These are phyloP conservation scores for Zele albiditarsus DNA, from an alignment of 2,888 invertebrate species.

Conservation along the genomic window DNA sequence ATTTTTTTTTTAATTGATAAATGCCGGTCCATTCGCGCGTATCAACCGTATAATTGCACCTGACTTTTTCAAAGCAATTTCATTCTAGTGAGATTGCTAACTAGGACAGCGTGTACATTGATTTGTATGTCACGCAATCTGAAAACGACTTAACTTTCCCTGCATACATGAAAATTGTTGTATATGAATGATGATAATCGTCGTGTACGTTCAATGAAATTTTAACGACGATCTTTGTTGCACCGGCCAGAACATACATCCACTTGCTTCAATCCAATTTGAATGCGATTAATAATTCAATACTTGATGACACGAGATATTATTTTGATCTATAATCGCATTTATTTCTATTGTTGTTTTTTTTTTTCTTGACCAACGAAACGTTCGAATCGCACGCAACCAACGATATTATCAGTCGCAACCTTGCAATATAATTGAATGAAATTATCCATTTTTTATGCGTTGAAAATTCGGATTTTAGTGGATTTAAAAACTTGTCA, in stretches of 20 bases:
- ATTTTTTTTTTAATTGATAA: neutral
- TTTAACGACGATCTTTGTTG: neutral
- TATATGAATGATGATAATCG: neutral
- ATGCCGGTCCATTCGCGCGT: neutral
- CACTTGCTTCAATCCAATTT: neutral
- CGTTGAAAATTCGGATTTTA: neutral
- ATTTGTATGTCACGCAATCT: slow-evolving; percentile 23
- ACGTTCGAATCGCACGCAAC: neutral
- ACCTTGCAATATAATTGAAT: slow-evolving; percentile 20
- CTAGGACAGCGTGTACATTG: neutral
- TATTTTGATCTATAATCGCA: neutral
- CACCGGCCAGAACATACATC: neutral
- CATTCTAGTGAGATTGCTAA: neutral
- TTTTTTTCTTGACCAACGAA: neutral
- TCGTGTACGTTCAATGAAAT: neutral
- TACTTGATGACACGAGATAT: neutral
- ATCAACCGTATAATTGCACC: neutral
- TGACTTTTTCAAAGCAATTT: slow-evolving; percentile 7
- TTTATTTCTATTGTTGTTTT: neutral
- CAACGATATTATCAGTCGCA: neutral
- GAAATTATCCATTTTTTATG: neutral
- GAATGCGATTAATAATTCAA: neutral
- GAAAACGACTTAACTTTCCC: slow-evolving; percentile 6
- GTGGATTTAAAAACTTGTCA: neutral
- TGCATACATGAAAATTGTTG: neutral